Evolutionary conservation across 2,797 vertebrate genomes (phyloP).

Genomic region (Mastacembelus armatus): DNA sequence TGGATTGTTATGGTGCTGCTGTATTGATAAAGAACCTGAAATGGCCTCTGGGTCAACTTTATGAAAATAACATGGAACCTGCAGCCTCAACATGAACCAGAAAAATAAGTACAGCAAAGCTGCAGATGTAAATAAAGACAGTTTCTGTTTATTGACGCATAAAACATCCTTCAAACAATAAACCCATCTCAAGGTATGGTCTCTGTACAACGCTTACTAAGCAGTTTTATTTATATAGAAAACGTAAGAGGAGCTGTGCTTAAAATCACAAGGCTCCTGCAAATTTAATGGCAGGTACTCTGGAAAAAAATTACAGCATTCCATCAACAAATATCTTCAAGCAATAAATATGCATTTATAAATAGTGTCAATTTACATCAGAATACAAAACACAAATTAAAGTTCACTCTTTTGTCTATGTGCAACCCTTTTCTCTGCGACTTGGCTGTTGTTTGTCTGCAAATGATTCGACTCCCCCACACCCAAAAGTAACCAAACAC

Average conservation of each 20-base stretch:
- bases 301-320: constrained; percentile 97
- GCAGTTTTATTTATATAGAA: constrained; percentile 98
- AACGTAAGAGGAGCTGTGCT: constrained; percentile 94
- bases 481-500: constrained; percentile 86
- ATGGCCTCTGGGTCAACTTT: too few relatives aligned
- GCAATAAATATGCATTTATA: constrained; percentile 99
- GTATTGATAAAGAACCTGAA: too few relatives aligned
- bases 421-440: constrained; percentile 96
- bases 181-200: constrained; percentile 93
- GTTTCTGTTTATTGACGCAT: constrained; percentile 80
- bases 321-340: constrained; percentile 99
- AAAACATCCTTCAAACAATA: constrained; percentile 94
- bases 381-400: constrained; percentile 92
- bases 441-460: constrained; percentile 90
- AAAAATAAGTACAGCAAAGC: not conserved
- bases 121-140: constrained; percentile 71
- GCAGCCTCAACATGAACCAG: too few relatives aligned
- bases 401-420: constrained; percentile 96
- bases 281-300: constrained; percentile 99
- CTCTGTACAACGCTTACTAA: constrained; percentile 98
- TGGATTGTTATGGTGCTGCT: too few relatives aligned
- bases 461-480: constrained; percentile 68
- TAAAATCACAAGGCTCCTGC: constrained; percentile 98
- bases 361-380: constrained; percentile 99
- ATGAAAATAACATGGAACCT: too few relatives aligned